These are phyloP conservation scores for Tuberolachnus salignus DNA, from an alignment of 2,888 invertebrate species.

Conservation along the genomic window DNA sequence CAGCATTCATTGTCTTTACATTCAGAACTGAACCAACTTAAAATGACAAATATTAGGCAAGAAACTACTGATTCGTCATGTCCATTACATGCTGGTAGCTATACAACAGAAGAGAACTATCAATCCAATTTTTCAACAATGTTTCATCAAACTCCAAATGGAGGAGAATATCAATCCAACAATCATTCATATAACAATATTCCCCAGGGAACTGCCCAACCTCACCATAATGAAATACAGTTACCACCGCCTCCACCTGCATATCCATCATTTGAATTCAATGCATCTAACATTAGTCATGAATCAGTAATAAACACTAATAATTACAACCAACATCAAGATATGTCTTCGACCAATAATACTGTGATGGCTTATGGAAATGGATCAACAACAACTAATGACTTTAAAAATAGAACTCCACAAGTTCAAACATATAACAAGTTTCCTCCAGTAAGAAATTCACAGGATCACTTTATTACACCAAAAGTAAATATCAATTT, in stretches of 20 bases:
- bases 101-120: constrained; percentile 26
- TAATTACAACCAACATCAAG: constrained; percentile 34
- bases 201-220: constrained; percentile 31
- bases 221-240: constrained; percentile 49
- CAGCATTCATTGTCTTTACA: constrained; percentile 43
- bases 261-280: constrained; percentile 40
- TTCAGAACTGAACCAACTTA: constrained; percentile 52
- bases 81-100: constrained; percentile 34
- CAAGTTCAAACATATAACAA: constrained; percentile 53
- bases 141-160: constrained; percentile 42
- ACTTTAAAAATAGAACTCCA: constrained; percentile 46
- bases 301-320: constrained; percentile 40
- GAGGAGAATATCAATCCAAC: constrained; percentile 28
- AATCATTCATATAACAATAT: constrained; percentile 43
- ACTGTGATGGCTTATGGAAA: constrained; percentile 49
- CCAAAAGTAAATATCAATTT: constrained; percentile 42
- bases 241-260: constrained; percentile 30
- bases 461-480: constrained; percentile 44
- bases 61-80: constrained; percentile 37
- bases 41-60: constrained; percentile 50
- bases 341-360: constrained; percentile 24
- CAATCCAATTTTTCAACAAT: constrained; percentile 49
- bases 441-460: constrained; percentile 36
- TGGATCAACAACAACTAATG: constrained; percentile 31
- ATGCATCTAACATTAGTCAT: constrained; percentile 19